phyloP scores from a whole-genome alignment of 2,888 invertebrate species.

The Ditylenchus weischeri region DNA sequence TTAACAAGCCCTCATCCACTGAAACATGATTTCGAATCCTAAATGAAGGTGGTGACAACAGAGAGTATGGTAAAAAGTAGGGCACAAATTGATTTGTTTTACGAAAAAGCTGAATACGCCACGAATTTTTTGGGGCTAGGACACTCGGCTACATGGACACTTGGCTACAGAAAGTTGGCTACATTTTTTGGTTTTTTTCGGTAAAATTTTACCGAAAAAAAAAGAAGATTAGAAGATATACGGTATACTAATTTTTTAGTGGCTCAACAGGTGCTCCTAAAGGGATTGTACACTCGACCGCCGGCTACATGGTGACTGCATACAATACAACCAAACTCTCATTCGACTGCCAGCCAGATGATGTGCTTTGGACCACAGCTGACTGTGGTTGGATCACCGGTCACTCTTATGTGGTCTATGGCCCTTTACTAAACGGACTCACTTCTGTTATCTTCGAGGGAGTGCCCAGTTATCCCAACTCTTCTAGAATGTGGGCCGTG shows the following conservation, averaged over 20 bases:
- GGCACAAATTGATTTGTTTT: too few species aligned
- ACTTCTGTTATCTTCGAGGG: slow-evolving; percentile 89
- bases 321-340: slow-evolving; percentile 78
- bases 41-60: too few species aligned
- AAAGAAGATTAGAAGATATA: too few species aligned
- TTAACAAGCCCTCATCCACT: too few species aligned
- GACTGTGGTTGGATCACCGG: slow-evolving; percentile 73
- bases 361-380: slow-evolving; percentile 80
- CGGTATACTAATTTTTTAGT: slow-evolving; percentile 58
- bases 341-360: slow-evolving; percentile 71
- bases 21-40: too few species aligned
- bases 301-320: slow-evolving; percentile 88
- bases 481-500: slow-evolving; percentile 87
- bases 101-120: too few species aligned
- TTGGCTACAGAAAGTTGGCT: too few species aligned
- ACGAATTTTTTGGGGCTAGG: too few species aligned
- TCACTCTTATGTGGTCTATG: slow-evolving; percentile 73
- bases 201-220: too few species aligned
- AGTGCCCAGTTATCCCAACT: slow-evolving; percentile 87
- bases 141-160: too few species aligned
- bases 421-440: slow-evolving; percentile 86
- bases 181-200: too few species aligned
- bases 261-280: slow-evolving; percentile 97
- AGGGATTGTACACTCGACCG: slow-evolving; percentile 88
- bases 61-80: too few species aligned